A percentile compares a stretch with the other conserved stretches of the same genome.
These are phyloP conservation scores for Alectura lathami DNA, from an alignment of 2,113 vertebrate genomes.

Conservation along the genomic window DNA sequence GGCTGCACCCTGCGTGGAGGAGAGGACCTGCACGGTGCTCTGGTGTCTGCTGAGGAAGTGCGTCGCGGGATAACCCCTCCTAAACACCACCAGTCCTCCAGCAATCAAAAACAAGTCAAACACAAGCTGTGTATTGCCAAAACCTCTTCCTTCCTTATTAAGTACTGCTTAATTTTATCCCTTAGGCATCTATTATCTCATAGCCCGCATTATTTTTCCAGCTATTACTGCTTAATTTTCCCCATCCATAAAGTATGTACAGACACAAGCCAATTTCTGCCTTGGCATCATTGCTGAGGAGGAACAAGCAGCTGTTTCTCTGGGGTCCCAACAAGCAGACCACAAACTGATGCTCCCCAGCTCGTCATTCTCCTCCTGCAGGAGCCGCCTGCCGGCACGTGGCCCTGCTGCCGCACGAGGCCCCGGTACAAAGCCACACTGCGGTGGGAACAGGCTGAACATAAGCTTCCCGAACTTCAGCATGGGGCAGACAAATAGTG, in stretches of 20 bases:
- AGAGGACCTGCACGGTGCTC: not conserved
- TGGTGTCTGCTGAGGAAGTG: not conserved
- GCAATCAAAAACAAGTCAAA: slow-evolving; percentile 51
- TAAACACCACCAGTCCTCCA: not conserved
- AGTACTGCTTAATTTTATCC: slow-evolving; percentile 62
- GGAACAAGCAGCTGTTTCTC: slow-evolving; percentile 62
- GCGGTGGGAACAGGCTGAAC: not conserved
- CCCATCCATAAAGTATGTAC: not conserved
- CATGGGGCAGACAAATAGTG: accelerated
- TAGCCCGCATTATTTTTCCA: slow-evolving; percentile 58
- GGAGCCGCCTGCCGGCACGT: not conserved
- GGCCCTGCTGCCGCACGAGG: no score
- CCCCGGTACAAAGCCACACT: not conserved
- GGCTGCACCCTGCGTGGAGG: not conserved
- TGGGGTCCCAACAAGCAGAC: slow-evolving; percentile 21
- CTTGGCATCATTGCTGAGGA: slow-evolving; percentile 49
- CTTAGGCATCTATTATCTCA: slow-evolving; percentile 64
- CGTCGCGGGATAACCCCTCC: not conserved
- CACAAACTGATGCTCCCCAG: not conserved
- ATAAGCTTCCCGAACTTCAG: not conserved
- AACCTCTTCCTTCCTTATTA: slow-evolving; percentile 45
- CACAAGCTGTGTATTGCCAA: slow-evolving; percentile 39
- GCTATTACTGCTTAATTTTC: slow-evolving; percentile 53
- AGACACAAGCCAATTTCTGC: slow-evolving; percentile 42
- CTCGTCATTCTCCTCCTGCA: not conserved